phyloP scores from a whole-genome alignment of 2,888 invertebrate genomes.

The Gnatocerus cornutus region DNA sequence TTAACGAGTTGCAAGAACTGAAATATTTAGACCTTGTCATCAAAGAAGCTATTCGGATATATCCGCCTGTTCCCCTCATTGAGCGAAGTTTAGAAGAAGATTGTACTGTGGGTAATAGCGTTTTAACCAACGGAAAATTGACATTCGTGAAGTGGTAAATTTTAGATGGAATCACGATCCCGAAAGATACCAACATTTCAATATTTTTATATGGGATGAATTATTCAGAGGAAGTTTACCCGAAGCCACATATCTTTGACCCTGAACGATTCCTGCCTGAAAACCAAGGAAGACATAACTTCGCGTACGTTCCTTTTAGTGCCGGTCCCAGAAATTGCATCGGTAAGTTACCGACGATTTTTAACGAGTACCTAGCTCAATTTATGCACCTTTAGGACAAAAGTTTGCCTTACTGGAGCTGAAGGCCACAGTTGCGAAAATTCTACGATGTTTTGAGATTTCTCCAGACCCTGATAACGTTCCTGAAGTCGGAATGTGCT shows the following conservation, averaged over 20 bases:
- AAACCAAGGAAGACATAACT: slow-evolving; percentile 69
- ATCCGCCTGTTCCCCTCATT: slow-evolving; percentile 73
- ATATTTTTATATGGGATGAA: slow-evolving; percentile 71
- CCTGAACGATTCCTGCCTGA: slow-evolving; percentile 70
- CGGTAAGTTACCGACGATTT: slow-evolving; percentile 55
- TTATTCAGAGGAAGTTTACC: slow-evolving; percentile 70
- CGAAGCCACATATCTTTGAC: slow-evolving; percentile 71
- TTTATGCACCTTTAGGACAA: slow-evolving; percentile 72
- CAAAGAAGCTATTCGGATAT: slow-evolving; percentile 75
- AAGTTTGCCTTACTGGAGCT: slow-evolving; percentile 79
- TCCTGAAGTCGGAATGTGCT: slow-evolving; percentile 60
- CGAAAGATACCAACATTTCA: slow-evolving; percentile 68
- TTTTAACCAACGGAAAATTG: neutral
- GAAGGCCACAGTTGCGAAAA: slow-evolving; percentile 74
- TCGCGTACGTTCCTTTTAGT: slow-evolving; percentile 70
- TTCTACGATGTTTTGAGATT: slow-evolving; percentile 74
- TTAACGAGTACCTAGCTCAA: neutral
- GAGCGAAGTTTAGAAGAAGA: slow-evolving; percentile 71
- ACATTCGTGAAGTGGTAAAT: neutral
- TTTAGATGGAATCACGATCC: slow-evolving; percentile 67
- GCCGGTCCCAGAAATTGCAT: slow-evolving; percentile 71
- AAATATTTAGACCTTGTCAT: slow-evolving; percentile 75
- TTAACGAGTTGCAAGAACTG: slow-evolving; percentile 64
- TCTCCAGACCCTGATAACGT: slow-evolving; percentile 53
- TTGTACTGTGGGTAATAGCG: slow-evolving; percentile 56